Percentiles rank a stretch among this genome's conserved stretches.
Conservation (phyloP, 2,113 vertebrate genomes). For the Okapia johnstoni region DNA sequence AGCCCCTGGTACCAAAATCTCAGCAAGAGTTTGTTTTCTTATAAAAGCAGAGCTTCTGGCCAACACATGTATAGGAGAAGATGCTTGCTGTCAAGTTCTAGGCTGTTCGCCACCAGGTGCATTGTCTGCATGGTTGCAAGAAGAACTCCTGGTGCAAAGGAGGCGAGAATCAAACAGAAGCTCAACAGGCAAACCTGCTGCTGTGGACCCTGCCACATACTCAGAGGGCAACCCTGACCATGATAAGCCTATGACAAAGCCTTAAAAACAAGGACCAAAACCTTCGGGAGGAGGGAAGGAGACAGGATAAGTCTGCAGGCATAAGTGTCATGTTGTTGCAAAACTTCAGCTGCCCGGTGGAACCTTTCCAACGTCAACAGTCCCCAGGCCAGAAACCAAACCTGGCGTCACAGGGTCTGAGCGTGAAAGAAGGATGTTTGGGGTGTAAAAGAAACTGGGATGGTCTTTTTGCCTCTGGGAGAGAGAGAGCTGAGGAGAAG, state of each 20-base stretch:
- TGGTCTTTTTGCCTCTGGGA: slow-evolving; percentile 7
- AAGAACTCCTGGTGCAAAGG: neutral
- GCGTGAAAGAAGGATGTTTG: slow-evolving; percentile 63
- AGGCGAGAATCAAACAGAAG: neutral
- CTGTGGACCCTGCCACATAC: neutral
- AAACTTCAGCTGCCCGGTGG: slow-evolving; percentile 61
- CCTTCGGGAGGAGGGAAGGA: slow-evolving; percentile 29
- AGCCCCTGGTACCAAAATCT: neutral
- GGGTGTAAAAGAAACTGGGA: slow-evolving; percentile 54
- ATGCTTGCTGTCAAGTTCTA: neutral
- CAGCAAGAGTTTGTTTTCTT: neutral
- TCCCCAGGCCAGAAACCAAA: slow-evolving; percentile 69
- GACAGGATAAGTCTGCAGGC: slow-evolving; percentile 24
- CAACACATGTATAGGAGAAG: neutral
- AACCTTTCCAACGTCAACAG: slow-evolving; percentile 70
- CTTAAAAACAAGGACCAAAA: slow-evolving; percentile 34
- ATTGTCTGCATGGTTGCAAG: neutral
- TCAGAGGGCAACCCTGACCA: neutral
- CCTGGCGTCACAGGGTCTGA: slow-evolving; percentile 73
- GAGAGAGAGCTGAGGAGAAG: neutral
- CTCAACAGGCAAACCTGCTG: neutral
- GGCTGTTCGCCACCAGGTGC: neutral
- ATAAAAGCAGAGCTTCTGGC: neutral
- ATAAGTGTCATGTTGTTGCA: slow-evolving; percentile 55
- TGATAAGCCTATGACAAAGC: neutral